A percentile compares a stretch with the other conserved stretches of the same genome.
These are phyloP conservation scores for Emmelina monodactyla DNA, from an alignment of 2,888 invertebrate genomes.

Conservation along the genomic window DNA sequence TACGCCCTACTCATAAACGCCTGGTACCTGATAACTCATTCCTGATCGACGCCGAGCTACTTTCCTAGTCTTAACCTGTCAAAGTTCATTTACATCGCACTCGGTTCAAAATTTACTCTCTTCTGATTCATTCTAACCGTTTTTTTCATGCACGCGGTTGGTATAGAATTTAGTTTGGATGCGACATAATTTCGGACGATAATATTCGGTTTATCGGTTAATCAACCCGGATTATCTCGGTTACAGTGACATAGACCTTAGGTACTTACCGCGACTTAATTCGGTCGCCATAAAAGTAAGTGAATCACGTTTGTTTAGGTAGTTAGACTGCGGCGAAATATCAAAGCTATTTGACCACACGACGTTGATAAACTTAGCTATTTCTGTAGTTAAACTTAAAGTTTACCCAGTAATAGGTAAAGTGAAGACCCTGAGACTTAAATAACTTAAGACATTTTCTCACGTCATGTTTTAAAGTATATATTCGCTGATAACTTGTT, in stretches of 20 bases:
- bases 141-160: too few species aligned
- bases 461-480: too few species aligned
- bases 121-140: too few species aligned
- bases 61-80: background rate
- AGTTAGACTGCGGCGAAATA: background rate
- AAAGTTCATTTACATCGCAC: background rate
- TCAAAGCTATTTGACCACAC: conserved; percentile 3
- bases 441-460: too few species aligned
- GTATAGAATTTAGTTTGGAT: too few species aligned
- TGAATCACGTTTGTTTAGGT: conserved; percentile 3
- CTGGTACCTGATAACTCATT: conserved; percentile 40
- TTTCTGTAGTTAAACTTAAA: too few species aligned
- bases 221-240: conserved; percentile 33
- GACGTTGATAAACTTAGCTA: too few species aligned
- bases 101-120: background rate
- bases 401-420: too few species aligned
- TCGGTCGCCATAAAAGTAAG: background rate
- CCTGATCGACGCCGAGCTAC: conserved; percentile 23
- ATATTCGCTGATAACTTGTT: too few species aligned
- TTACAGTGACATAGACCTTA: conserved; percentile 42
- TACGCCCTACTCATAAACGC: conserved; percentile 50
- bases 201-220: conserved; percentile 37
- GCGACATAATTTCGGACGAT: conserved; percentile 5
- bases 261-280: background rate
- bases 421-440: too few species aligned